phyloP scores from a whole-genome alignment of 2,888 invertebrate species.

The Doris montereyensis region DNA sequence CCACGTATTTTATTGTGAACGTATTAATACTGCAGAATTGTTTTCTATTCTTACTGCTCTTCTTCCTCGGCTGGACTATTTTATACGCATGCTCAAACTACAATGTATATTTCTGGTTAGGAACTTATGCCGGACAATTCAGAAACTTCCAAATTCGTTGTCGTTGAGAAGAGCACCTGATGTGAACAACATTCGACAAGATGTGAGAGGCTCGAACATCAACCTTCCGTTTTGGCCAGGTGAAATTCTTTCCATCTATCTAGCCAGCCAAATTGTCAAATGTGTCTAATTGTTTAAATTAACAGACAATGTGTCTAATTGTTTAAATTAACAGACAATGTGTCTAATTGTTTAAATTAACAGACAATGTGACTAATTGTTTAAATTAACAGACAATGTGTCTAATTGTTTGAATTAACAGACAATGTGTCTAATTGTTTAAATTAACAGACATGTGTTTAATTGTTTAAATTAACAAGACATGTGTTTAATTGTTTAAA shows the following conservation, averaged over 20 bases:
- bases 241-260: conserved; percentile 61
- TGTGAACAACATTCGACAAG: conserved; percentile 79
- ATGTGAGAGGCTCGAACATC: conserved; percentile 83
- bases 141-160: conserved; percentile 82
- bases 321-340: neutral
- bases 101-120: conserved; percentile 54
- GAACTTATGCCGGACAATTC: conserved; percentile 75
- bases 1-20: no score
- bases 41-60: no score
- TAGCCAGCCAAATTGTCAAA: neutral
- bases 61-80: no score
- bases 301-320: neutral
- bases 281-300: neutral
- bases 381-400: no score
- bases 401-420: no score
- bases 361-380: no score
- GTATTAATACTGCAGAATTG: no score
- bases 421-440: no score
- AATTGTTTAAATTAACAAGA: no score
- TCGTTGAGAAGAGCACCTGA: conserved; percentile 86
- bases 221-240: conserved; percentile 92
- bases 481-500: no score
- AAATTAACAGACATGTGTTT: no score
- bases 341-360: neutral
- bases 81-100: no score